Conservation (phyloP, 1,140 invertebrate species). For the Brachionus sp. region DNA sequence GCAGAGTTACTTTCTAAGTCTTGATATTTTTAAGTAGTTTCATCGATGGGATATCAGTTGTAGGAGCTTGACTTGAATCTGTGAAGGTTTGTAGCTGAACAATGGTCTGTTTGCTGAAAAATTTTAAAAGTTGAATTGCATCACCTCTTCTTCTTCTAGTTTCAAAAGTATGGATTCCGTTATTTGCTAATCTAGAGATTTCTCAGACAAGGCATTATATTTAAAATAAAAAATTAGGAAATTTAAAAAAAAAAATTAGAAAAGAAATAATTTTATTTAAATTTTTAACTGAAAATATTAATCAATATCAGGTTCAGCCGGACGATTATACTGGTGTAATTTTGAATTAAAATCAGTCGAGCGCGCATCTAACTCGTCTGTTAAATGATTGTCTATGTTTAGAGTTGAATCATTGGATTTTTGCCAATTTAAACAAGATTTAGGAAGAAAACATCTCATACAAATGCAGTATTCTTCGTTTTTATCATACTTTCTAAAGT, state of each 20-base stretch:
- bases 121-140: no score
- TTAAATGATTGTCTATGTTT: not conserved
- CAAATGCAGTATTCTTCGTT: not conserved
- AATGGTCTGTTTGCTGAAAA: no score
- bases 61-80: no score
- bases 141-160: no score
- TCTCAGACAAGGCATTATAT: no score
- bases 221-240: not conserved
- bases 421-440: not conserved
- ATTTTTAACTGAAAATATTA: not conserved
- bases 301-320: slow-evolving; percentile 27
- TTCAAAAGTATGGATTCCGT: no score
- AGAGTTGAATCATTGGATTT: not conserved
- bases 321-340: slow-evolving; percentile 24
- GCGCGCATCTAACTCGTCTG: not conserved
- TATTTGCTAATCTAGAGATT: no score
- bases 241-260: not conserved
- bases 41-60: no score
- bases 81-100: no score
- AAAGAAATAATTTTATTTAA: not conserved
- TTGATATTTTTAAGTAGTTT: no score
- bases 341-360: slow-evolving; percentile 34
- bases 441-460: not conserved
- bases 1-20: no score
- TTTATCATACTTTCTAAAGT: not conserved